Evolutionary conservation across 2,888 invertebrate genomes (phyloP).

Genomic region (Hirtodrosophila histrioides): DNA sequence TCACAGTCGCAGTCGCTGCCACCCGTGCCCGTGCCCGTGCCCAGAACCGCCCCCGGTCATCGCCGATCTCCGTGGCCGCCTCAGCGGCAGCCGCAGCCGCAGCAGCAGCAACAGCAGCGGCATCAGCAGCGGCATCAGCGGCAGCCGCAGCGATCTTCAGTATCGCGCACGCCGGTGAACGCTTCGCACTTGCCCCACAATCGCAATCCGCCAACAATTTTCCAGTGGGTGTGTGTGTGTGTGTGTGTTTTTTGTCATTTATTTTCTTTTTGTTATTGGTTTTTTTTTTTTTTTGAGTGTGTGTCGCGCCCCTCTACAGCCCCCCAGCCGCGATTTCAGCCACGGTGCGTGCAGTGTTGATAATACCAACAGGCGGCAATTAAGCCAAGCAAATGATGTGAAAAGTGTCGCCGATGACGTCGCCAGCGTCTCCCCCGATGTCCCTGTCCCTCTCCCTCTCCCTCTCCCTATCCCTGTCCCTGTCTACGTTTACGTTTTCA

Average conservation of each 20-base stretch:
- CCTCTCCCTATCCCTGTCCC: background rate
- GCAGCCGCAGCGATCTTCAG: slow-evolving; percentile 63
- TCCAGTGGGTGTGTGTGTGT: slow-evolving; percentile 29
- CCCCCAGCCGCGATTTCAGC: background rate
- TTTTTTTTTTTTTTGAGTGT: slow-evolving; percentile 7
- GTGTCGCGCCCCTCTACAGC: background rate
- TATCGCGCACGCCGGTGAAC: slow-evolving; percentile 76
- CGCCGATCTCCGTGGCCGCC: slow-evolving; percentile 3
- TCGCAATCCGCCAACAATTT: slow-evolving; percentile 42
- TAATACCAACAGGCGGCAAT: slow-evolving; percentile 43
- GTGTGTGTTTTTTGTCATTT: background rate
- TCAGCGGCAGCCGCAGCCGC: slow-evolving; percentile 15
- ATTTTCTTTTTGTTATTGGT: slow-evolving; percentile 3
- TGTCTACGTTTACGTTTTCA: slow-evolving; percentile 30
- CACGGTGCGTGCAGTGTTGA: slow-evolving; percentile 33
- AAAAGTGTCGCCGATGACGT: slow-evolving; percentile 75
- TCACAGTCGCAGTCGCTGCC: slow-evolving; percentile 19
- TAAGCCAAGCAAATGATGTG: slow-evolving; percentile 58
- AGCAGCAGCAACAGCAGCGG: slow-evolving; percentile 24
- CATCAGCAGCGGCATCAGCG: slow-evolving; percentile 6
- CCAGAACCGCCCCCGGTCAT: background rate
- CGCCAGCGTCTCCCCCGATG: slow-evolving; percentile 19
- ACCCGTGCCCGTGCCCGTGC: background rate
- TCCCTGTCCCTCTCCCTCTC: background rate
- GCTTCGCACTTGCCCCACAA: slow-evolving; percentile 68